phyloP scores from a whole-genome alignment of 2,113 vertebrate species.

The Tragelaphus imberbis region DNA sequence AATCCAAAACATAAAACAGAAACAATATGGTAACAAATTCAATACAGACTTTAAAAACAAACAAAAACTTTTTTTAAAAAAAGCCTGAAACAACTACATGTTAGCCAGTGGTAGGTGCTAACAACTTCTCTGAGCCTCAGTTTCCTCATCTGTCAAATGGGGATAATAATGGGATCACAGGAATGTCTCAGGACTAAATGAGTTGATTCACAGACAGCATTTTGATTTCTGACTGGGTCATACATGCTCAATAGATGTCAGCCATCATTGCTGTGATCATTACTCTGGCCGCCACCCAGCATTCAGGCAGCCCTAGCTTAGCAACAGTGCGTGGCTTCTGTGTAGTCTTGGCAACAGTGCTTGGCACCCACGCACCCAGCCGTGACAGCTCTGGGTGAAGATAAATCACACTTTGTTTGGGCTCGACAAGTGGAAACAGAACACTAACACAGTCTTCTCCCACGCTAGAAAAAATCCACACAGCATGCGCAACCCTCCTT shows the following conservation, averaged over 20 bases:
- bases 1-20: not conserved
- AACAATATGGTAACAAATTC: not conserved
- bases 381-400: not conserved
- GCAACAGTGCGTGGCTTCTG: not conserved
- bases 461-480: not conserved
- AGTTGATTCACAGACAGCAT: not conserved
- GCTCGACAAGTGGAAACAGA: not conserved
- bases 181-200: not conserved
- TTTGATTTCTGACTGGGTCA: not conserved
- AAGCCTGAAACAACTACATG: not conserved
- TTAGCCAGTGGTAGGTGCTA: not conserved
- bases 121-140: not conserved
- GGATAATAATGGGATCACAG: accelerated
- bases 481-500: not conserved
- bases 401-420: not conserved
- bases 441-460: not conserved
- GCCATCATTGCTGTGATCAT: no score
- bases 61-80: not conserved
- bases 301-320: not conserved
- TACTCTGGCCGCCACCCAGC: not conserved
- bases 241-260: accelerated
- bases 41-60: not conserved
- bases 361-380: not conserved
- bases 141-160: not conserved
- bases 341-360: not conserved